These are phyloP conservation scores for Drosophila tristis DNA, from an alignment of 1,140 invertebrate genomes.

Conservation along the genomic window DNA sequence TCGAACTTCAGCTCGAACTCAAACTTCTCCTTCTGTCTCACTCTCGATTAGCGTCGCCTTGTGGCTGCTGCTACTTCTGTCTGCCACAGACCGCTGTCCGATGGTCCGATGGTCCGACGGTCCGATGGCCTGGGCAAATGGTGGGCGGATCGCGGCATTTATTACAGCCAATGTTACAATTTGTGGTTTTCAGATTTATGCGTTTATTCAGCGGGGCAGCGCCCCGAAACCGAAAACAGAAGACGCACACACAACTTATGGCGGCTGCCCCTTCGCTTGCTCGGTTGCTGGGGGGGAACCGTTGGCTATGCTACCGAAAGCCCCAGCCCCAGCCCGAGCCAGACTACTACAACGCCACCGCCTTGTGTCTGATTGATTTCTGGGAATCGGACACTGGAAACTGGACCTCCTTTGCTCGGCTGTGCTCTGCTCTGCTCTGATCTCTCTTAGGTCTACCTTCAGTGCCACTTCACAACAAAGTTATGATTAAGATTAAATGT, in stretches of 20 bases:
- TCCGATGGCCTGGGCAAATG: constrained; percentile 63
- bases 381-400: constrained; percentile 60
- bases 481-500: constrained; percentile 76
- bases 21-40: constrained; percentile 17
- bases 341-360: constrained; percentile 18
- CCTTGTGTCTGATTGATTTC: constrained; percentile 76
- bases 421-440: constrained; percentile 11
- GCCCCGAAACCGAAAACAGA: constrained; percentile 28
- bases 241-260: constrained; percentile 63
- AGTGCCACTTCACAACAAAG: constrained; percentile 68
- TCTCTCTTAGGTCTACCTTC: constrained; percentile 3
- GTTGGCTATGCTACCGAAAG: constrained; percentile 72
- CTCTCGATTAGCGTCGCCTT: constrained; percentile 73
- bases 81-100: too few species aligned
- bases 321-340: constrained; percentile 12
- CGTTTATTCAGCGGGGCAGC: constrained; percentile 71
- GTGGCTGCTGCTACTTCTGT: constrained; percentile 39
- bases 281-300: constrained; percentile 23
- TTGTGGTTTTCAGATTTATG: constrained; percentile 81
- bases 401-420: neutral
- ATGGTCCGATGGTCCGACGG: too few species aligned
- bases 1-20: neutral
- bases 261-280: constrained; percentile 39
- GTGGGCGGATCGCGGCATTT: constrained; percentile 83
- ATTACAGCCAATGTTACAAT: constrained; percentile 84